Conservation (phyloP, 1,140 invertebrate genomes). For the Drosophila cardini region DNA sequence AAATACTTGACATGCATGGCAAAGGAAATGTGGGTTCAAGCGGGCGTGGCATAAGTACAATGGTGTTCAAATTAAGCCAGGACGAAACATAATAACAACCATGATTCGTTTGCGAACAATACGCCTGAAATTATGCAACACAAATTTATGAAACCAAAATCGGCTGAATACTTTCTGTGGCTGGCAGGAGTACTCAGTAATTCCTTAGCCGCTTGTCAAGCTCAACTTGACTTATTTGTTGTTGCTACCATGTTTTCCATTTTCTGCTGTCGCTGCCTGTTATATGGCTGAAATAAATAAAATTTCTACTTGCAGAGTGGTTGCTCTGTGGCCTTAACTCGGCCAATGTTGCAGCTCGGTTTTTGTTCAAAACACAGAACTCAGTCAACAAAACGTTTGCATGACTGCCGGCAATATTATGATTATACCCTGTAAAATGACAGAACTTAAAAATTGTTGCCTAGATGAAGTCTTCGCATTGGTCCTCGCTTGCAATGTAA, state of each 20-base stretch:
- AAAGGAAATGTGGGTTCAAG: constrained; percentile 3
- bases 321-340: constrained; percentile 49
- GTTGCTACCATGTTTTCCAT: constrained; percentile 7
- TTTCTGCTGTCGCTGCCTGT: constrained; percentile 1
- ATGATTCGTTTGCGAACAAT: constrained; percentile 29
- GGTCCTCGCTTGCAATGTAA: background rate
- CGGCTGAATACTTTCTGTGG: constrained; percentile 36
- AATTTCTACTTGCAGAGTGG: constrained; percentile 45
- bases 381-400: constrained; percentile 66
- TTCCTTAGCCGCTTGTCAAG: constrained; percentile 52
- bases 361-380: constrained; percentile 34
- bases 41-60: constrained; percentile 30
- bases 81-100: background rate
- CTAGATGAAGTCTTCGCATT: too few species aligned
- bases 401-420: constrained; percentile 75
- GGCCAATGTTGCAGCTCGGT: constrained; percentile 42
- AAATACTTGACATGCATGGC: constrained; percentile 49
- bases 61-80: constrained; percentile 36
- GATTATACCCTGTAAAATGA: constrained; percentile 50
- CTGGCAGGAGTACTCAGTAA: constrained; percentile 29
- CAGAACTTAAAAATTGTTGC: background rate
- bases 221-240: constrained; percentile 63
- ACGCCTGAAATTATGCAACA: constrained; percentile 52
- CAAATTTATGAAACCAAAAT: constrained; percentile 41
- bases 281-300: constrained; percentile 59